phyloP scores from a whole-genome alignment of 1,140 invertebrate species.

The Drosophila repleta region DNA sequence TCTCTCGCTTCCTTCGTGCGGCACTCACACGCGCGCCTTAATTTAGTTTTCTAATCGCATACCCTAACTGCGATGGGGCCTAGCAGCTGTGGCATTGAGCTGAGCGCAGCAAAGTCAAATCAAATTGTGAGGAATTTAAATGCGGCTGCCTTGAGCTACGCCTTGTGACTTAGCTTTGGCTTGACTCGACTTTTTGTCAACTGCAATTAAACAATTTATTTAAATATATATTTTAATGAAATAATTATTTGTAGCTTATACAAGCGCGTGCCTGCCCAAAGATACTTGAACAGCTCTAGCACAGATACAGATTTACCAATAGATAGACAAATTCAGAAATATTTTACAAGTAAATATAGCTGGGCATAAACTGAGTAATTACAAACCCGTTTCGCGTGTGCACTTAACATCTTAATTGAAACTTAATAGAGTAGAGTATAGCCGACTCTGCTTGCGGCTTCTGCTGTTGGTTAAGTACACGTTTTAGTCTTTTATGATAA shows the following conservation, averaged over 20 bases:
- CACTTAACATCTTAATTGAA: constrained; percentile 2
- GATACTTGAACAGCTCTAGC: no score
- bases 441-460: constrained; percentile 14
- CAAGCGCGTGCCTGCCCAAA: no score
- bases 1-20: constrained; percentile 60
- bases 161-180: no score
- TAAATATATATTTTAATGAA: no score
- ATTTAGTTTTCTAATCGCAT: constrained; percentile 60
- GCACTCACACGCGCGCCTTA: constrained; percentile 61
- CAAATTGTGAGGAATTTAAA: background rate
- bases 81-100: constrained; percentile 1
- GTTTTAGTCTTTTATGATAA: constrained; percentile 80
- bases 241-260: no score
- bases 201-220: no score
- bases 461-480: constrained; percentile 63
- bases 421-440: constrained; percentile 28
- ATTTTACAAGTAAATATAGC: background rate
- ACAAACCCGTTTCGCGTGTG: background rate
- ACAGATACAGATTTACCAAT: no score
- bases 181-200: no score
- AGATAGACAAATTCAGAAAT: no score
- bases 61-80: constrained; percentile 14
- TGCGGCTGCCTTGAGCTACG: background rate
- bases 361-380: background rate
- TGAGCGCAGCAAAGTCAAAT: background rate